Evolutionary conservation across 2,888 invertebrate species (phyloP).

Genomic region (Cantharis rufa): DNA sequence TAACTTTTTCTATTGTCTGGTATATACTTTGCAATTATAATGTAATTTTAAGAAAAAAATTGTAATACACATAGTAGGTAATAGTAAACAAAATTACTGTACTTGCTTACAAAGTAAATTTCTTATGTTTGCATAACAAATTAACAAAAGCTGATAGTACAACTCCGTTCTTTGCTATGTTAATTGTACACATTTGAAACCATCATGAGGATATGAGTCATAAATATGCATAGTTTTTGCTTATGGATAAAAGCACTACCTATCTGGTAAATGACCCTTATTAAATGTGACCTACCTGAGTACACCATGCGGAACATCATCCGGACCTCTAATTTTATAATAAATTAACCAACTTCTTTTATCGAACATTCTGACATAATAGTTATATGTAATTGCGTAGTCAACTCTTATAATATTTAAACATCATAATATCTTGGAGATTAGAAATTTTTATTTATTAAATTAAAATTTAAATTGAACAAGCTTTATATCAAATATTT

Average conservation of each 20-base stretch:
- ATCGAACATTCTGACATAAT: not conserved
- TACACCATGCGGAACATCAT: constrained; percentile 22
- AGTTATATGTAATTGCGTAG: too few species aligned
- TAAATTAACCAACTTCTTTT: not conserved
- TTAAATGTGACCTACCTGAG: constrained; percentile 22
- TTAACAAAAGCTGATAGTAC: not conserved
- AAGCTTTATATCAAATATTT: too few species aligned
- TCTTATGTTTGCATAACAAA: not conserved
- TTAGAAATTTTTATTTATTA: too few species aligned
- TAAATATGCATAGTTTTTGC: constrained; percentile 4
- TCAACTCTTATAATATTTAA: too few species aligned
- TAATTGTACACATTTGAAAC: not conserved
- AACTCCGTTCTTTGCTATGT: not conserved
- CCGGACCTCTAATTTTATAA: constrained; percentile 10
- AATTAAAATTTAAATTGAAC: too few species aligned
- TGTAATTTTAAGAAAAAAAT: not conserved
- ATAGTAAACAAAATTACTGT: not conserved
- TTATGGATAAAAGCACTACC: not conserved
- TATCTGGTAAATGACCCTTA: constrained; percentile 28
- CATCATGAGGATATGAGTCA: constrained; percentile 22
- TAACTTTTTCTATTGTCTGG: too few species aligned
- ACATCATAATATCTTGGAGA: too few species aligned
- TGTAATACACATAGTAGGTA: not conserved
- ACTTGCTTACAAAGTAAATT: not conserved
- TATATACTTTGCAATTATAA: too few species aligned